Evolutionary conservation across 2,888 invertebrate species (phyloP), one percentile per base, ranked within the genome.

Genomic region (Drepana falcataria): DNA sequence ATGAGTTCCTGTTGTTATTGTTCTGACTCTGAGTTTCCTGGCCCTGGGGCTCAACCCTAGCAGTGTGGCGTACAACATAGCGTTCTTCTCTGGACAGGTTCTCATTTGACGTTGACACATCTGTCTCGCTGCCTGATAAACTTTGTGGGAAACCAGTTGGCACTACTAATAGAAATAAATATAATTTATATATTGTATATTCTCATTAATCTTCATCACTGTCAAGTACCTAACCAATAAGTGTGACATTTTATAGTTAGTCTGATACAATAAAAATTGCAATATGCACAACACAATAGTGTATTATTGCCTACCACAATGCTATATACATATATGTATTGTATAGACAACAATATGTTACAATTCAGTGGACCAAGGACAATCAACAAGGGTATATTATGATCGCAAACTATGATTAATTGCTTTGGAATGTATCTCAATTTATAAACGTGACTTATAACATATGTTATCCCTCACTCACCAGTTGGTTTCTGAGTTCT

Each of bases 1-100:
- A 79, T 9, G 93, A 93, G 79, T 87, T 94, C 73, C 89, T 92
- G 55, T 80, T 74, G 83, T 90, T 94, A 68, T 91, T 87, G 58
- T 71, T 81, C 57, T 82, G 85, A 55, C 77, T 77, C 49, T 86
- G 92, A 83, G 95, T 96, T 83, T 97, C 97, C 83, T 97, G 97
- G 0, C 97, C 97, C 82, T 97, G 97, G 0, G 97, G 97, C 79
- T 97, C 97, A 74, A 97, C 97, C 47, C 97, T 92, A 4, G 95
- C 94, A 0, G 95, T 95, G 73, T 95, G 95, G 63, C 95, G 91
- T 60, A 96, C 95, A 49, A 96, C 95, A 88, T 95, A 96, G 65
- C 96, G 92, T 79, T 96, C 96, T 83, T 96, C 96, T 71, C 95
- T 93, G 44, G 96, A 96, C 61, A 98, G 87, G 85, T 97, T 97